Evolutionary conservation across 1,140 invertebrate genomes (phyloP), one percentile per base, ranked within the genome.

Genomic region (Batillaria attramentaria): DNA sequence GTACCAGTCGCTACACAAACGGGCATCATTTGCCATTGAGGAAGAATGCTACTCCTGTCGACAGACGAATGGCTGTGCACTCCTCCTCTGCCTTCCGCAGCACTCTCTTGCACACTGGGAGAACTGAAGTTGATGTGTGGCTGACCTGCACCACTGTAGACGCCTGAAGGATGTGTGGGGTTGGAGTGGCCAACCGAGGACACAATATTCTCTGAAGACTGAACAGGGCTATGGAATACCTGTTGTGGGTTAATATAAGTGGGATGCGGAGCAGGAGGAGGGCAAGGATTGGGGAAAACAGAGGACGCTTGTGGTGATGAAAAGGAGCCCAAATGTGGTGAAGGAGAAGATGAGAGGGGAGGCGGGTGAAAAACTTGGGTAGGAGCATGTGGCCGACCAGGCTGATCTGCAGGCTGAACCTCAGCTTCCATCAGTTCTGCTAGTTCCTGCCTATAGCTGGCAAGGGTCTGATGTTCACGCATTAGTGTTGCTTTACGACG

Each of bases 401-500:
- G 24, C n/a, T n/a, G n/a, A n/a, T n/a, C n/a, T n/a, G n/a, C n/a
- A n/a, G n/a, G n/a, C n/a, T n/a, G n/a, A n/a, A n/a, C n/a, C 41
- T 46, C 68, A 6, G 69, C 68, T 42, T 42, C 20, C n/a, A 82
- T 41, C 39, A 81, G 54, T 28, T 78, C 57, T 13, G 82, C 77
- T 46, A 86, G 62, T 20, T 80, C 70, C 42, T 69, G 13, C 18
- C 46, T 39, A 66, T 84, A 84, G 13, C 82, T 80, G 31, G 82
- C 79, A 8, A 87, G 72, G 54, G 70, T 75, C 41, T 80, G 82
- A 60, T 79, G 83, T 39, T 87, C 83, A 43, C 81, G 72, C 41
- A 83, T 79, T 42, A 82, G 69, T 46, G 79, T 66, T 13, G 78
- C 80, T 50, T 87, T 87, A n/a, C 73, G 73, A 31, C 79, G 82